phyloP scores from a whole-genome alignment of 2,113 vertebrate species.

The Xyrauchen texanus region DNA sequence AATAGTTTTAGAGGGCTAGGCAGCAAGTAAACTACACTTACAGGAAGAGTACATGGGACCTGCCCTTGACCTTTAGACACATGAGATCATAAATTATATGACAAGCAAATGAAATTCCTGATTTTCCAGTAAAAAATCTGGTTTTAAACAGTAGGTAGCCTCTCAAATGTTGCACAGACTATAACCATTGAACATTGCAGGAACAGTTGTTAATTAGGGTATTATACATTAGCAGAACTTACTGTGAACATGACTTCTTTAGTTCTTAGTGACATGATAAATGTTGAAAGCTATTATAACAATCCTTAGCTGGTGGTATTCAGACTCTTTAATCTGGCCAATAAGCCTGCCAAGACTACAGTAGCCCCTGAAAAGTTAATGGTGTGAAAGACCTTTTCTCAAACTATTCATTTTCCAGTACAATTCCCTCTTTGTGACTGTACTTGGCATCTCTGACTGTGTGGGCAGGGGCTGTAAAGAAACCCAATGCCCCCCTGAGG shows the following conservation, averaged over 20 bases:
- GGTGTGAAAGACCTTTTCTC: constrained; percentile 36
- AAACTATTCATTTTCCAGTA: constrained; percentile 50
- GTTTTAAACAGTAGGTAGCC: too few relatives aligned
- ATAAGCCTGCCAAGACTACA: constrained; percentile 49
- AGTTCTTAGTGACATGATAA: constrained; percentile 58
- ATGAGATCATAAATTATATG: constrained; percentile 3
- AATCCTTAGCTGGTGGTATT: constrained; percentile 26
- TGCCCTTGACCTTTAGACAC: constrained; percentile 7
- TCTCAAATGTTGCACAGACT: not conserved
- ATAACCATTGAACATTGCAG: not conserved
- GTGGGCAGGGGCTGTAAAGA: constrained; percentile 6
- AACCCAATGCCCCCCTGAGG: constrained; percentile 15
- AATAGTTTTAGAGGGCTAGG: too few relatives aligned
- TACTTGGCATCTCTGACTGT: constrained; percentile 14
- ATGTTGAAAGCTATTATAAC: constrained; percentile 62
- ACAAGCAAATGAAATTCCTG: not conserved
- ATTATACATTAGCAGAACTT: constrained; percentile 30
- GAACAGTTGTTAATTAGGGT: constrained; percentile 44
- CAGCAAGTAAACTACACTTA: too few relatives aligned
- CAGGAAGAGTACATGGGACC: too few relatives aligned
- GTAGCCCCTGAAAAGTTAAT: constrained; percentile 36
- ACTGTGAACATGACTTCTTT: constrained; percentile 4
- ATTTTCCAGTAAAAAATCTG: too few relatives aligned
- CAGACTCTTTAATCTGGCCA: constrained; percentile 11
- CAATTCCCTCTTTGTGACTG: constrained; percentile 51